phyloP scores from a whole-genome alignment of 2,888 invertebrate species.

The Machimus atricapillus region DNA sequence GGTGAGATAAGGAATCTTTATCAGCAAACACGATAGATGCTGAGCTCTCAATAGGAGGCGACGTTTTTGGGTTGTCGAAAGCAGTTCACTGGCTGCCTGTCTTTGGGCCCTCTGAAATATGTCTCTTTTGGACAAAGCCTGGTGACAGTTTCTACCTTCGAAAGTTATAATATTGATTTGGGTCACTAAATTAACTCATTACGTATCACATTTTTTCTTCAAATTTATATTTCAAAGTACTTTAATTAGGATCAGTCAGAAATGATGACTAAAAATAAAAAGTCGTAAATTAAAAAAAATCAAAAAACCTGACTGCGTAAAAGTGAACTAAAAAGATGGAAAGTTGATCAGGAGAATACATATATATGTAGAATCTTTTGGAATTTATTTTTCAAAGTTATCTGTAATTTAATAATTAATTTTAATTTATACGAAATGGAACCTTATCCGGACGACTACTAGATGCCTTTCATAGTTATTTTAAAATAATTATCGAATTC shows the following conservation, averaged over 20 bases:
- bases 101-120: background rate
- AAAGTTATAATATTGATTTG: background rate
- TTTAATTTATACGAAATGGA: no score
- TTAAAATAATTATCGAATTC: background rate
- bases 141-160: background rate
- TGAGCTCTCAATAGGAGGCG: background rate
- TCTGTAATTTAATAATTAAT: no score
- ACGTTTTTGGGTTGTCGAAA: background rate
- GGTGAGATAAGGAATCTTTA: background rate
- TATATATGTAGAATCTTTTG: no score
- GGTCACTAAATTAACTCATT: background rate
- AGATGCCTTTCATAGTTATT: background rate
- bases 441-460: no score
- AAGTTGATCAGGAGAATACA: no score
- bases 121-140: no score
- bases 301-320: no score
- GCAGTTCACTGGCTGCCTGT: background rate
- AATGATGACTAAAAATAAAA: no score
- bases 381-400: no score
- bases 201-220: background rate
- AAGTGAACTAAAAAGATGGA: no score
- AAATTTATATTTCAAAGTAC: background rate
- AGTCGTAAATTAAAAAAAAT: no score
- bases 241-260: no score
- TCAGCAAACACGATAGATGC: background rate